Base-by-base conservation (phyloP, 2,113 vertebrate genomes). In the Antechinus stuartii region DNA sequence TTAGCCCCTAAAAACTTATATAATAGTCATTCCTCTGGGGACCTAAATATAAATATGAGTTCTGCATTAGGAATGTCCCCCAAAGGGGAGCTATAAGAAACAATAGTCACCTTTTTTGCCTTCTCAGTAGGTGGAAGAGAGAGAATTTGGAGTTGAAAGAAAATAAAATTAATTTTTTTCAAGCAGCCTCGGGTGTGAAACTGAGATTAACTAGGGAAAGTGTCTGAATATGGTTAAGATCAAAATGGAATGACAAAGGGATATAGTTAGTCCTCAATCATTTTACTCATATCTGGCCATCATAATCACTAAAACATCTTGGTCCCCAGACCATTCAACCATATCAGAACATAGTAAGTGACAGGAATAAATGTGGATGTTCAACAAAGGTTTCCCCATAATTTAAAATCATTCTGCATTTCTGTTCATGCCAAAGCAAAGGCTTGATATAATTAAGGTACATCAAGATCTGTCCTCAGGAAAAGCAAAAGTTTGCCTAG, bases 341-440 rank as follows among this genome's bases (percentile, higher is more conserved):
- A 61, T 55, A 54, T 91, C 54, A 92, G 53, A 54, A 90, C 50
- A 54, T 3, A n/a, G 84, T 42, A 91, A 92, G 42, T 56, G 95
- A 42, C 91, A 91, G 54, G 54, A 61, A 94, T 57, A 93, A 1
- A 50, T 30, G n/a, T 30, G 26, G 30, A 54, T 91, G 23, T 6
- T 50, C 61, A 95, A 61, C 68, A 95, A 91, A 95, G 57, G 55
- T 50, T 19, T 61, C 46, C 54, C 90, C 46, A 46, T 7, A 25
- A 84, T 90, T 95, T 94, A 93, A 54, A 94, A 30, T 55, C 90
- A 92, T 76, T 92, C 76, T 90, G 47, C 26, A 50, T 35, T 42
- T 95, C 53, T 52, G 47, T 93, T 93, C 89, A 95, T 46, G 4
- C 68, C 61, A 93, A 84, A 84, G 35, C 47, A n/a, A 25, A 35